These are phyloP conservation scores for Arctia plantaginis DNA, from an alignment of 2,888 invertebrate genomes.

Conservation along the genomic window DNA sequence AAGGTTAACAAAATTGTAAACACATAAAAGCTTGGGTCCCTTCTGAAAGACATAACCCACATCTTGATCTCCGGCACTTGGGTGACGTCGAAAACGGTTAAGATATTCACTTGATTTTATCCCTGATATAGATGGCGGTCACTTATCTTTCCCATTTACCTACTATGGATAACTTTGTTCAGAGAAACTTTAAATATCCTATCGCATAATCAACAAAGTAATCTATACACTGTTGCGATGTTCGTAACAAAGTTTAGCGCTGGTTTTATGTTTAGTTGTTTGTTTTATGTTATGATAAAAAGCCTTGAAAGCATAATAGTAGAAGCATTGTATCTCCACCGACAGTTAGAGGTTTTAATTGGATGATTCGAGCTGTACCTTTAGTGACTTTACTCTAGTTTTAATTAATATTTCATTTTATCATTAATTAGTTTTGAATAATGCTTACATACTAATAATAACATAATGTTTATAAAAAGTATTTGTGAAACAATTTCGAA, in stretches of 20 bases:
- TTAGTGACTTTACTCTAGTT: too few relatives aligned
- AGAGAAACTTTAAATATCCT: background rate
- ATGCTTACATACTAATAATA: too few relatives aligned
- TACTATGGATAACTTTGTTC: background rate
- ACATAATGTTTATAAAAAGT: too few relatives aligned
- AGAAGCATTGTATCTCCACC: too few relatives aligned
- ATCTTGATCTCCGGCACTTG: background rate
- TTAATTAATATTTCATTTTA: too few relatives aligned
- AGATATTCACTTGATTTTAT: slow-evolving; percentile 2
- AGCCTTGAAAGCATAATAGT: too few relatives aligned
- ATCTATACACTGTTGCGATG: background rate
- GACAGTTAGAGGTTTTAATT: too few relatives aligned
- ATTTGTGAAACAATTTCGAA: too few relatives aligned
- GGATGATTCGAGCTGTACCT: too few relatives aligned
- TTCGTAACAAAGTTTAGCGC: background rate
- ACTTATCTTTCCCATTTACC: slow-evolving; percentile 8
- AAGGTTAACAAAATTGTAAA: slow-evolving; percentile 3
- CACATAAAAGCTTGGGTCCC: background rate
- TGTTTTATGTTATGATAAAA: background rate
- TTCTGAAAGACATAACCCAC: background rate
- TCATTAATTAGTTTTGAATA: too few relatives aligned
- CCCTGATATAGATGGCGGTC: slow-evolving; percentile 2
- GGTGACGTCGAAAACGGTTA: background rate
- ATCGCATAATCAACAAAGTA: background rate
- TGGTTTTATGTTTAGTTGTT: background rate